Evolutionary conservation across 2,797 vertebrate genomes (phyloP), one percentile per base, ranked within the genome.

Genomic region (Enteromius fasciolatus): DNA sequence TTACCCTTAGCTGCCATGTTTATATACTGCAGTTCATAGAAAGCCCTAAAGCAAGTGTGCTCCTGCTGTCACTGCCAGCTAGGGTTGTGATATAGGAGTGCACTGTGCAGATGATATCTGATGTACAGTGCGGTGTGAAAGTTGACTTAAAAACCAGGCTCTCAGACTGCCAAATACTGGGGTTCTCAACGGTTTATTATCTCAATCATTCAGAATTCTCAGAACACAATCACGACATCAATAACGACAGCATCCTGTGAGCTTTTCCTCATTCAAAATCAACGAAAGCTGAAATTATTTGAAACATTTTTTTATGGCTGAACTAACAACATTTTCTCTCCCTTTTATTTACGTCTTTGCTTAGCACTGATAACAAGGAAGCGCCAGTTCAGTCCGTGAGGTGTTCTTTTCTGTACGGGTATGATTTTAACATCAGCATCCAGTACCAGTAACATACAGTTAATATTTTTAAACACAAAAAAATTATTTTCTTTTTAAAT

Each of bases 61-160:
- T 46, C 36, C 48, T 25, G 14, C 50, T 59, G 39, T 77, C 72
- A 70, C 31, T 18, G 41, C 14, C 52, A 83, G 28, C 68, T 36
- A 80, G 17, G 31, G 80, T 76, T 76, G 28, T 41, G 68, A 48
- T 63, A 20, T 28, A 12, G 9, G 68, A 72, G 18, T 67, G 11
- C 31, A 64, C 15, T 9, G 54, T 46, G 17, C 54, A 77, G 78
- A 70, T 72, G 66, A 31, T 66, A 84, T 77, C 66, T 81, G 73
- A 81, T 28, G 25, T 70, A 36, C 63, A 33, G 18, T 36, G 18
- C 31, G 52, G 44, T 54, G 28, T 50, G 59, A n/a, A n/a, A n/a
- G n/a, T n/a, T n/a, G n/a, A n/a, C n/a, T n/a, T n/a, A n/a, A n/a
- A 80, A 20, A 64, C 50, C 63, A 67, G 28, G 46, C 18, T 33